These are phyloP conservation scores for Parauchenoglanis ngamensis DNA, from an alignment of 2,797 vertebrate genomes.

Conservation along the genomic window DNA sequence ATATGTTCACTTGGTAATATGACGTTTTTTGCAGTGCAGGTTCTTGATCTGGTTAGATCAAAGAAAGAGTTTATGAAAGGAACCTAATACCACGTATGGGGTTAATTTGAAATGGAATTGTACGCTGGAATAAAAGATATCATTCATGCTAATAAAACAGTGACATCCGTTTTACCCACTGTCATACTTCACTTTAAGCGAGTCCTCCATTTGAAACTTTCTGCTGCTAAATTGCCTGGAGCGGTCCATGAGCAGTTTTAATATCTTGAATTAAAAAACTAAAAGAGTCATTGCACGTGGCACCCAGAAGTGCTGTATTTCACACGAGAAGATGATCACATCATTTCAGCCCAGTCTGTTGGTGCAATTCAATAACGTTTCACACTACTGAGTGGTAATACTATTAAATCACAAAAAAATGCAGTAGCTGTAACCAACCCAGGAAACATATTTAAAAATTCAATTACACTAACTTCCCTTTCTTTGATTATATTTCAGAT, in stretches of 20 bases:
- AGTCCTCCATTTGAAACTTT: conserved; percentile 36
- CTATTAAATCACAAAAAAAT: conserved; percentile 21
- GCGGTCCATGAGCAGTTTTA: conserved; percentile 37
- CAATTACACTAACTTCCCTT: conserved; percentile 28
- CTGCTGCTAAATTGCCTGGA: conserved; percentile 40
- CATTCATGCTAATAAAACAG: conserved; percentile 42
- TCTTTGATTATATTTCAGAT: conserved; percentile 25
- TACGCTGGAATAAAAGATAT: conserved; percentile 23
- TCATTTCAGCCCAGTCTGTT: conserved; percentile 27
- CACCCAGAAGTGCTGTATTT: conserved; percentile 19
- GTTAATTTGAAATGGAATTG: conserved; percentile 16
- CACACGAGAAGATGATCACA: conserved; percentile 31
- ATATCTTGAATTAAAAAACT: conserved; percentile 43
- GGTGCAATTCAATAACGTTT: conserved; percentile 17
- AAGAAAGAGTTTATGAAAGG: background rate
- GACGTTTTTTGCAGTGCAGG: background rate
- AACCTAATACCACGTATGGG: background rate
- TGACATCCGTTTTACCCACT: conserved; percentile 31
- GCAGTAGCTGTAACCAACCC: background rate
- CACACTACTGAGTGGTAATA: conserved; percentile 15
- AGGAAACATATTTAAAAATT: conserved; percentile 28
- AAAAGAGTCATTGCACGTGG: conserved; percentile 34
- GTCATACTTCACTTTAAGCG: conserved; percentile 46
- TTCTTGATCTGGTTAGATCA: background rate
- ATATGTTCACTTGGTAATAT: background rate